Evolutionary conservation across 1,140 invertebrate genomes (phyloP).

Genomic region (Habropoda laboriosa): DNA sequence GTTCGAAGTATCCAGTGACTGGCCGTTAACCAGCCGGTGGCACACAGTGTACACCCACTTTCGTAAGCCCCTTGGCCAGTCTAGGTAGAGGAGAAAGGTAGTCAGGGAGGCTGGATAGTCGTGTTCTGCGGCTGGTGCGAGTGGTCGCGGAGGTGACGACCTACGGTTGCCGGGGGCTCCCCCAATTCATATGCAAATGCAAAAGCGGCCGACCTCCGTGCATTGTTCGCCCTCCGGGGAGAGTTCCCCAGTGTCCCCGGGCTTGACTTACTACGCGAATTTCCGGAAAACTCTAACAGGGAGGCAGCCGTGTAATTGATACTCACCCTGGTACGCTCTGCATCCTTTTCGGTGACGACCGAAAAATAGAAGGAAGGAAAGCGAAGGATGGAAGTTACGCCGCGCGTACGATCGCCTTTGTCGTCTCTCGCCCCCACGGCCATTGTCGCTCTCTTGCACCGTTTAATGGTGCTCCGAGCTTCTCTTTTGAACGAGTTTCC

Average conservation of each 20-base stretch:
- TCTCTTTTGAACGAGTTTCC: constrained; percentile 48
- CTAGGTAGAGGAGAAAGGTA: not conserved
- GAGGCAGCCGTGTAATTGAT: constrained; percentile 78
- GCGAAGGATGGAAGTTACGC: constrained; percentile 9
- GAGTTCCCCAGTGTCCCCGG: constrained; percentile 74
- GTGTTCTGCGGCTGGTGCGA: constrained; percentile 29
- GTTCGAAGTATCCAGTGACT: constrained; percentile 65
- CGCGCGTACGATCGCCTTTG: constrained; percentile 50
- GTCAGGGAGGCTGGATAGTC: not conserved
- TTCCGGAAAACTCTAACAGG: constrained; percentile 78
- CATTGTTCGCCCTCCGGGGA: constrained; percentile 76
- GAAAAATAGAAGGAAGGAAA: not conserved
- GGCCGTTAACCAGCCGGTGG: constrained; percentile 41
- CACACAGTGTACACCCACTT: constrained; percentile 27
- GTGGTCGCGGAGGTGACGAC: constrained; percentile 32
- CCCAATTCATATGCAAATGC: constrained; percentile 81
- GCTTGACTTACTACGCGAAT: constrained; percentile 81
- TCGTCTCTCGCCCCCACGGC: constrained; percentile 43
- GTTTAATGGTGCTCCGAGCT: constrained; percentile 55
- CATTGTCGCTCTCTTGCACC: constrained; percentile 55
- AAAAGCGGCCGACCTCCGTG: constrained; percentile 71
- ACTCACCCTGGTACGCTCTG: constrained; percentile 64
- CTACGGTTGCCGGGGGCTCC: constrained; percentile 35
- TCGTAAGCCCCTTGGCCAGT: not conserved
- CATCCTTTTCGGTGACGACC: not conserved